Conservation (phyloP, 2,113 vertebrate species). For the Rousettus leschenaultii region DNA sequence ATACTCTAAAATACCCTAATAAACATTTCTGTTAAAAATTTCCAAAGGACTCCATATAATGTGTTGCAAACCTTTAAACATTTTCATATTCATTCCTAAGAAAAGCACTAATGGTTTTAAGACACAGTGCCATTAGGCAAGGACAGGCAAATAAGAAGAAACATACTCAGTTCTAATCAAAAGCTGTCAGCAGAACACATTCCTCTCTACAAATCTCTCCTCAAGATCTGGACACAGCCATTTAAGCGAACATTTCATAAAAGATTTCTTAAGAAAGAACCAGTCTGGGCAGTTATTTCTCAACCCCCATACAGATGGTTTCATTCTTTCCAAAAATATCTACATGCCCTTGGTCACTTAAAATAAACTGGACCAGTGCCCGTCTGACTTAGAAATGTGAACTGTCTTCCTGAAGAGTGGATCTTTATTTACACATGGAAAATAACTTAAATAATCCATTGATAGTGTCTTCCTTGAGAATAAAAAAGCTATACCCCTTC, state of each 20-base stretch:
- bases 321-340: conserved; percentile 62
- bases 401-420: background rate
- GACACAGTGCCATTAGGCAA: background rate
- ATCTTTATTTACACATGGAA: conserved; percentile 14
- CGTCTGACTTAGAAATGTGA: conserved; percentile 22
- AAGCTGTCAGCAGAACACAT: background rate
- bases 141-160: background rate
- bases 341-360: conserved; percentile 19
- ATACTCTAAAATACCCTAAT: background rate
- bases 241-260: background rate
- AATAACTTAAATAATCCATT: conserved; percentile 20
- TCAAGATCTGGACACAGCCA: background rate
- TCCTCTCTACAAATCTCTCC: background rate
- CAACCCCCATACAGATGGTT: background rate
- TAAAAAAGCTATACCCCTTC: background rate
- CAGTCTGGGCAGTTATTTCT: conserved; percentile 46
- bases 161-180: background rate
- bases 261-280: conserved; percentile 48
- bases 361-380: conserved; percentile 46
- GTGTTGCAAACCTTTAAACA: background rate
- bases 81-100: background rate
- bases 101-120: background rate
- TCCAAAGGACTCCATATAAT: background rate
- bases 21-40: background rate
- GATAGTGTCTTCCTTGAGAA: background rate